These are phyloP conservation scores for Opisthograptis luteolata DNA, from an alignment of 2,888 invertebrate genomes.

Conservation along the genomic window DNA sequence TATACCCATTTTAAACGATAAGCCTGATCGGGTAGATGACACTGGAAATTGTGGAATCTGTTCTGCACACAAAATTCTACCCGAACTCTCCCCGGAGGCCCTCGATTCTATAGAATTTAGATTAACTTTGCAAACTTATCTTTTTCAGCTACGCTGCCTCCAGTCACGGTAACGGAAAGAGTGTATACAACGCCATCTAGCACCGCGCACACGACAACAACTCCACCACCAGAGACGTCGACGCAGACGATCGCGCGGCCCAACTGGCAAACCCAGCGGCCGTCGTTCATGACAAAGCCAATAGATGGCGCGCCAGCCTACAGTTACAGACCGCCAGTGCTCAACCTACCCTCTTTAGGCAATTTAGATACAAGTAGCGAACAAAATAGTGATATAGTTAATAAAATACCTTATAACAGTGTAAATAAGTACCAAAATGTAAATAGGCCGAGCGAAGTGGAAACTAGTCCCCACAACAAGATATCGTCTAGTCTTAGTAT, in stretches of 20 bases:
- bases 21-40: too few relatives aligned
- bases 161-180: slow-evolving; percentile 65
- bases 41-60: too few relatives aligned
- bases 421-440: slow-evolving; percentile 84
- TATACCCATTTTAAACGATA: too few relatives aligned
- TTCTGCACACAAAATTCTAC: too few relatives aligned
- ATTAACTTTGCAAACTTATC: slow-evolving; percentile 17
- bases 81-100: too few relatives aligned
- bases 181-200: slow-evolving; percentile 73
- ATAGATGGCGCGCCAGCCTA: slow-evolving; percentile 80
- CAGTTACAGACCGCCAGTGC: slow-evolving; percentile 76
- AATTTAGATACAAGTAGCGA: slow-evolving; percentile 79
- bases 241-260: slow-evolving; percentile 67
- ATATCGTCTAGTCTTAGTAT: slow-evolving; percentile 84
- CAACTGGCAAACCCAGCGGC: slow-evolving; percentile 72
- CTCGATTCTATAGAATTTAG: slow-evolving; percentile 6
- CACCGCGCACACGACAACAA: slow-evolving; percentile 53
- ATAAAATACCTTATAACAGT: slow-evolving; percentile 82
- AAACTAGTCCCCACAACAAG: slow-evolving; percentile 84
- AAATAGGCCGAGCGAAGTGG: slow-evolving; percentile 79
- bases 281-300: slow-evolving; percentile 81
- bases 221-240: slow-evolving; percentile 56
- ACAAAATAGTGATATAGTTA: slow-evolving; percentile 83
- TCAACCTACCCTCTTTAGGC: slow-evolving; percentile 75
- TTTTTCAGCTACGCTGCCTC: slow-evolving; percentile 64